These are phyloP conservation scores for Leucosticte australis DNA, from an alignment of 2,113 vertebrate genomes.

Conservation along the genomic window DNA sequence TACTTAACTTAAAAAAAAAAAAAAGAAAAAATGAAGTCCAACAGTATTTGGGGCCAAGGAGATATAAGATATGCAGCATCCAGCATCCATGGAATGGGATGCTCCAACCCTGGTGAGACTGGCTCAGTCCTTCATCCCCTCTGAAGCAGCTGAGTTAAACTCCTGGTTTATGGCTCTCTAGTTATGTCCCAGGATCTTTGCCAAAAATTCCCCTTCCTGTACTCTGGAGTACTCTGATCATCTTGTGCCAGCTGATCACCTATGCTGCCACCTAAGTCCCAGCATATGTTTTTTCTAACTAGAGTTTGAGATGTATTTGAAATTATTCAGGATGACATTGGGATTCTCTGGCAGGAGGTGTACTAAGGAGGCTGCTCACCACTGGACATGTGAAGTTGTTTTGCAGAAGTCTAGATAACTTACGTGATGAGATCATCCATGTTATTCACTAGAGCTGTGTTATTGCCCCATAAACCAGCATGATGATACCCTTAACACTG, in stretches of 20 bases:
- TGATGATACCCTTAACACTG: constrained; percentile 3
- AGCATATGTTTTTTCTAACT: neutral
- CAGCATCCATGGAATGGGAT: accelerated
- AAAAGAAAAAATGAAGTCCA: neutral
- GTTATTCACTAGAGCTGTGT: constrained; percentile 13
- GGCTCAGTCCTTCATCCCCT: neutral
- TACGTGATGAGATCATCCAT: neutral
- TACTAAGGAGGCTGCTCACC: neutral
- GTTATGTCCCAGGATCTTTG: neutral
- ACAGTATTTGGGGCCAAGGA: neutral
- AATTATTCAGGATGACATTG: neutral
- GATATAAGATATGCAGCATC: neutral
- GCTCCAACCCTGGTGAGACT: neutral
- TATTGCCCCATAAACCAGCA: constrained; percentile 48
- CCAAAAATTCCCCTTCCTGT: neutral
- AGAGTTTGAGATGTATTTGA: neutral
- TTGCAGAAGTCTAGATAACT: neutral
- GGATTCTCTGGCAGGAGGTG: neutral
- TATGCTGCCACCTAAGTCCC: neutral
- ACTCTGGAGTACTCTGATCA: neutral
- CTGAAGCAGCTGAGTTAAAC: neutral
- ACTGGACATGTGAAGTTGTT: neutral
- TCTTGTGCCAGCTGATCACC: neutral
- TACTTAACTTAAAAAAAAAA: neutral
- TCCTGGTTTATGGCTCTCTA: neutral